Conservation (phyloP, 2,888 invertebrate species). For the Melanostoma mellinum region DNA sequence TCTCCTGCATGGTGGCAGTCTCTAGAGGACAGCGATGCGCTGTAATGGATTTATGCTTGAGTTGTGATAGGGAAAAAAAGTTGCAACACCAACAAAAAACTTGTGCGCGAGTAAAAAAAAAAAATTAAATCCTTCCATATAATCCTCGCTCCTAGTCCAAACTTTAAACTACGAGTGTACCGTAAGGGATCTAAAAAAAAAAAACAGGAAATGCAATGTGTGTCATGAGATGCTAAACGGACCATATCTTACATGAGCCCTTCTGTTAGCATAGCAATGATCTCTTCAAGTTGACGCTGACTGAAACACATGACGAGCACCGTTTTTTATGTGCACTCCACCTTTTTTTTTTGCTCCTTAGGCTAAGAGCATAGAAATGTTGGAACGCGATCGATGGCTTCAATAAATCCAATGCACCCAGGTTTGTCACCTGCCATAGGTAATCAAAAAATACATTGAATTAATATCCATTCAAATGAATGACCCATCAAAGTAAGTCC, state of each 20-base stretch:
- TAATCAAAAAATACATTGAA: neutral
- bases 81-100: slow-evolving; percentile 54
- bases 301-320: slow-evolving; percentile 28
- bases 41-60: slow-evolving; percentile 63
- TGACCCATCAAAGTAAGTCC: no score
- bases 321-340: no score
- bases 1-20: slow-evolving; percentile 40
- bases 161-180: neutral
- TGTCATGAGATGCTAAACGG: slow-evolving; percentile 57
- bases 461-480: neutral
- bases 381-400: neutral
- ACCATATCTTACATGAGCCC: slow-evolving; percentile 51
- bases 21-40: slow-evolving; percentile 35
- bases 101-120: slow-evolving; percentile 15
- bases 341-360: no score
- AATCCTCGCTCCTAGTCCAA: neutral
- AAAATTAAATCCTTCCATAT: neutral
- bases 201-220: slow-evolving; percentile 27
- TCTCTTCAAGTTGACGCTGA: slow-evolving; percentile 44
- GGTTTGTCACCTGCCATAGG: neutral
- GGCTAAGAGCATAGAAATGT: neutral
- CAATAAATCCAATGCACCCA: neutral
- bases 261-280: slow-evolving; percentile 48
- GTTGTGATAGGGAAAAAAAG: slow-evolving; percentile 37
- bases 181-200: neutral